phyloP scores from a whole-genome alignment of 2,888 invertebrate species.

The Pachycephus smyrnensis region DNA sequence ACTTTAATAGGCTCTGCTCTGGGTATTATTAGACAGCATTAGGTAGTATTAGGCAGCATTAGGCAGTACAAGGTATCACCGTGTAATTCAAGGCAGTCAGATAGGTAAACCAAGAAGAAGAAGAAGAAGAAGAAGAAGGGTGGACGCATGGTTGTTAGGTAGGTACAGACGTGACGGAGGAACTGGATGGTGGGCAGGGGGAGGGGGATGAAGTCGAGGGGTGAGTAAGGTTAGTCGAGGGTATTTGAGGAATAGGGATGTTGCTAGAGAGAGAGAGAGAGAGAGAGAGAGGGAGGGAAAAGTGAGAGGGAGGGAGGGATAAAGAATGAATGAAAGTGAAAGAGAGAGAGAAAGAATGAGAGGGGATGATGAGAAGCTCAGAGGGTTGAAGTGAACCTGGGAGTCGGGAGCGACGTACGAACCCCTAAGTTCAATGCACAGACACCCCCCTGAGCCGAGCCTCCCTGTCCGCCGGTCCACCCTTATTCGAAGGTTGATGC shows the following conservation, averaged over 20 bases:
- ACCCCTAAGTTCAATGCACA: conserved; percentile 50
- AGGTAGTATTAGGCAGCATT: too few relatives aligned
- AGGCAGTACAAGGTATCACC: too few relatives aligned
- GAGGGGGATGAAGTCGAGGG: background rate
- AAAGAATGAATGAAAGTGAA: background rate
- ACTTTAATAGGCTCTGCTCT: too few relatives aligned
- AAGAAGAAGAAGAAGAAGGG: background rate
- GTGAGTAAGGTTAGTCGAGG: conserved; percentile 13
- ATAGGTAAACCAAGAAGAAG: conserved; percentile 5
- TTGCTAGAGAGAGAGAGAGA: background rate
- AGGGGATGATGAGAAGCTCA: background rate
- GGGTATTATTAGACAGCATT: too few relatives aligned
- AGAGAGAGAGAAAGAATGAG: background rate
- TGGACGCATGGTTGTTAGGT: too few relatives aligned
- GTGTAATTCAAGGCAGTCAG: background rate
- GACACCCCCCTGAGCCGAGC: conserved; percentile 30
- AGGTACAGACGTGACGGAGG: background rate
- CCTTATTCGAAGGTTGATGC: conserved; percentile 15
- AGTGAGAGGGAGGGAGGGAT: background rate
- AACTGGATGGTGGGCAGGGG: conserved; percentile 8
- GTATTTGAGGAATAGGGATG: conserved; percentile 19
- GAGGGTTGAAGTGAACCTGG: conserved; percentile 4
- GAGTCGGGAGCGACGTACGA: conserved; percentile 30
- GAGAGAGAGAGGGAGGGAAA: background rate
- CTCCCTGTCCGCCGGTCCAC: conserved; percentile 9